phyloP scores from a whole-genome alignment of 2,888 invertebrate genomes.

The Aphidius colemani region DNA sequence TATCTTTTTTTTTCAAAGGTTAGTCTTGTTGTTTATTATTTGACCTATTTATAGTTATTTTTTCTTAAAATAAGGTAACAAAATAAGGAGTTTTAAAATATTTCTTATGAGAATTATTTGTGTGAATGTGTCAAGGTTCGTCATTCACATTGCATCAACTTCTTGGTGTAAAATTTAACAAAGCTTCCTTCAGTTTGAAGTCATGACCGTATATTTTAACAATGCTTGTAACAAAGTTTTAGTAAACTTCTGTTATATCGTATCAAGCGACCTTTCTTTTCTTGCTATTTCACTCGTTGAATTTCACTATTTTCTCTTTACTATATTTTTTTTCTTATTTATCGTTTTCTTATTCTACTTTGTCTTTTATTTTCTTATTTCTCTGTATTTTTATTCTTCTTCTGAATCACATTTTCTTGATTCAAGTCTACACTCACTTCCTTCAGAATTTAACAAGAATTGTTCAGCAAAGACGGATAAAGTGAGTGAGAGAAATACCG shows the following conservation, averaged over 20 bases:
- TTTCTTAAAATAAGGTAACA: no score
- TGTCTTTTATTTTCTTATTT: background rate
- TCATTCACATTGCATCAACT: conserved; percentile 17
- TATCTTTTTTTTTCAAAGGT: no score
- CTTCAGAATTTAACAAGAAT: no score
- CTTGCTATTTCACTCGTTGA: conserved; percentile 2
- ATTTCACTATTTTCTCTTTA: background rate
- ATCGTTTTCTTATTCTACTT: background rate
- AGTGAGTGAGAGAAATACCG: conserved; percentile 19
- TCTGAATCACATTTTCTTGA: no score
- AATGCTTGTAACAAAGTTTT: conserved; percentile 48
- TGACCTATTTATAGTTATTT: no score
- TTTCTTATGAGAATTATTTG: background rate
- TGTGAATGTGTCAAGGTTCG: background rate
- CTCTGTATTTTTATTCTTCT: background rate
- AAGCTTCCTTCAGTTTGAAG: conserved; percentile 41
- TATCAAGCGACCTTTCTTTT: conserved; percentile 15
- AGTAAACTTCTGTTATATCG: conserved; percentile 42
- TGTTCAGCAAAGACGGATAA: no score
- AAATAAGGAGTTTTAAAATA: background rate
- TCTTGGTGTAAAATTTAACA: conserved; percentile 11
- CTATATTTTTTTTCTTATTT: background rate
- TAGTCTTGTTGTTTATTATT: no score
- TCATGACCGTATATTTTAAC: conserved; percentile 45
- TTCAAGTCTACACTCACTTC: no score